A percentile compares a stretch with the other conserved stretches of the same genome.
These are phyloP conservation scores for Leptosomus discolor DNA, from an alignment of 2,113 vertebrate genomes.

Conservation along the genomic window DNA sequence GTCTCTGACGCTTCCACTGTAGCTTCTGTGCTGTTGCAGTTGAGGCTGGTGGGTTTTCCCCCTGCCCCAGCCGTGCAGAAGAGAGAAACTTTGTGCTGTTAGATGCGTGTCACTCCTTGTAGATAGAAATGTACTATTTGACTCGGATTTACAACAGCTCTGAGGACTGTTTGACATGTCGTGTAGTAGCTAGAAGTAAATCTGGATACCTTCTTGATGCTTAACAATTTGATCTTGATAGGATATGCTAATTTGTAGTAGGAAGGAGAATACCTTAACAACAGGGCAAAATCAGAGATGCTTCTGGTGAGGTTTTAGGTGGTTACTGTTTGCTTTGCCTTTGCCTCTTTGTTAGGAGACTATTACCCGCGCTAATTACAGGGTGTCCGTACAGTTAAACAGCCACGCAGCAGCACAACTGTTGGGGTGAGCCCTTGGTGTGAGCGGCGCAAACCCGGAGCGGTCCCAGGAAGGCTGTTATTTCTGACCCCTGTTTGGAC, in stretches of 20 bases:
- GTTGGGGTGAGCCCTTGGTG: rapidly evolving
- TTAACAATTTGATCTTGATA: not conserved
- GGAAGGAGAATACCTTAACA: not conserved
- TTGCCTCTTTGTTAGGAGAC: not conserved
- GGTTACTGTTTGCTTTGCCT: not conserved
- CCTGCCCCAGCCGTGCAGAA: not conserved
- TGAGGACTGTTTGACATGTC: not conserved
- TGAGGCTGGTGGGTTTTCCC: not conserved
- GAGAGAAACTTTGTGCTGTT: rapidly evolving
- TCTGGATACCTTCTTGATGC: not conserved
- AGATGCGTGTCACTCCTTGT: rapidly evolving
- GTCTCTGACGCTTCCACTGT: rapidly evolving
- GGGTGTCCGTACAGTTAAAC: not conserved
- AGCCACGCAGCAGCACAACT: not conserved
- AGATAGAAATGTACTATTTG: not conserved
- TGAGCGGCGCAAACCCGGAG: not conserved
- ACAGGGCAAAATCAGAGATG: not conserved
- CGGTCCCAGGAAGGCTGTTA: not conserved
- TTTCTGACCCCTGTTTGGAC: not conserved
- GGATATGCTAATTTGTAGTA: not conserved
- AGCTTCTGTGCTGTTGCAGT: not conserved
- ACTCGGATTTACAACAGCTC: no score
- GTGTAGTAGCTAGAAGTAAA: no score
- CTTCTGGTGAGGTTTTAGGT: not conserved
- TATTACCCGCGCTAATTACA: not conserved